Conservation (phyloP, 2,797 vertebrate genomes). For the Botia kubotai region DNA sequence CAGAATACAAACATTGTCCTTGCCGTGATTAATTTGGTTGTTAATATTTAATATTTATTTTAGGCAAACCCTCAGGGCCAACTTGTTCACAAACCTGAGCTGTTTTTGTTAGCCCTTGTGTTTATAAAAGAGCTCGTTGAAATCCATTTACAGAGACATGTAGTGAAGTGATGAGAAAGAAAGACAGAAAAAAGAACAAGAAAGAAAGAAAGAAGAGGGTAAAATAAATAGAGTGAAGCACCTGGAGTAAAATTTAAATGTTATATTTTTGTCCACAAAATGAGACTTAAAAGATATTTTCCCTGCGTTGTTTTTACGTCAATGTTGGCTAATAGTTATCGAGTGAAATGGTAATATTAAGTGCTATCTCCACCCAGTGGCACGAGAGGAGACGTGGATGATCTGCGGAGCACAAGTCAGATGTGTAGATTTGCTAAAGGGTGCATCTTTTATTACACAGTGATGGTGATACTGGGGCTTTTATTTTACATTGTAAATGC, state of each 20-base stretch:
- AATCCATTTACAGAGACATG: conserved; percentile 57
- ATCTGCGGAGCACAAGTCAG: conserved; percentile 74
- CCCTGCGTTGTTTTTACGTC: conserved; percentile 14
- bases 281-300: conserved; percentile 25
- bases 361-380: conserved; percentile 84
- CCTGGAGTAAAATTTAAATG: conserved; percentile 37
- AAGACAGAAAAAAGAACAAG: conserved; percentile 7
- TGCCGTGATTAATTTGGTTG: conserved; percentile 77
- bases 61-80: conserved; percentile 70
- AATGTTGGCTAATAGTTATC: conserved; percentile 41
- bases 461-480: conserved; percentile 64
- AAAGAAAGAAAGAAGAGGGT: neutral
- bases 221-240: neutral
- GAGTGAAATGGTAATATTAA: conserved; percentile 75
- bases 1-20: conserved; percentile 74
- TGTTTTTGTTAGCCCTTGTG: conserved; percentile 37
- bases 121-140: conserved; percentile 56
- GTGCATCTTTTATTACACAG: conserved; percentile 74
- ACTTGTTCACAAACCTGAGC: conserved; percentile 66
- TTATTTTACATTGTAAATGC: conserved; percentile 72
- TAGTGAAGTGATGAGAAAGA: neutral
- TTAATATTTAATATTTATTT: conserved; percentile 82
- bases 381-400: conserved; percentile 67
- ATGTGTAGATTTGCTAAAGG: conserved; percentile 75
- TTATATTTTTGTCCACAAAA: conserved; percentile 19